Evolutionary conservation across 1,140 invertebrate genomes (phyloP), one percentile per base, ranked within the genome.

Genomic region (Bombus confusus): DNA sequence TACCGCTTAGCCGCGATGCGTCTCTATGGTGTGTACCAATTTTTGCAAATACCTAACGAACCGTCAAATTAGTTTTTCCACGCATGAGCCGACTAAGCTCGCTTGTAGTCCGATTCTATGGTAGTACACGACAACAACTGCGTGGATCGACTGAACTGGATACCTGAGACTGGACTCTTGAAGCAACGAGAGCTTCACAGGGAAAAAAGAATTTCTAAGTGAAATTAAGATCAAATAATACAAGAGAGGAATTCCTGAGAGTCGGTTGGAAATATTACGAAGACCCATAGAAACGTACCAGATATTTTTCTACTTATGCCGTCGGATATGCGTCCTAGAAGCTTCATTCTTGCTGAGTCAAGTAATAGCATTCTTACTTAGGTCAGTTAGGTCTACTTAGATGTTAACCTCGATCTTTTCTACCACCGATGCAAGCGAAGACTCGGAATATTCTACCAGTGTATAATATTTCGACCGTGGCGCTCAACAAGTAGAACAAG

Each of bases 31-130:
- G 73, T 28, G 43, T 22, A 39, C 66, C 75, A 71, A 72, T 84
- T 88, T 89, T 88, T 85, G 77, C 80, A 83, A 78, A 75, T 82
- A 88, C 41, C 57, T 86, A 89, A 89, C 84, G 88, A 88, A 86
- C 83, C 78, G 73, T 84, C 80, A 88, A 88, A 88, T 83, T 86
- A 73, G 78, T 80, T 78, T 89, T 86, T 68, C 80, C 78, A 83
- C 68, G 84, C 64, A 77, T 75, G 69, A 81, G 28, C 64, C 52
- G 31, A 59, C 47, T 81, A 85, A 86, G 68, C 43, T 68, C 15
- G 62, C 41, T 41, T n/a, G 47, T 76, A 88, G 78, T 85, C 78
- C 39, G 78, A 85, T 80, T 64, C 69, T 15, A 64, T 43, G 57
- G 28, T 39, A 68, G 41, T 41, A 59, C 31, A 31, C 31, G 64